phyloP scores from a whole-genome alignment of 2,797 vertebrate species.

The Tinamus major region DNA sequence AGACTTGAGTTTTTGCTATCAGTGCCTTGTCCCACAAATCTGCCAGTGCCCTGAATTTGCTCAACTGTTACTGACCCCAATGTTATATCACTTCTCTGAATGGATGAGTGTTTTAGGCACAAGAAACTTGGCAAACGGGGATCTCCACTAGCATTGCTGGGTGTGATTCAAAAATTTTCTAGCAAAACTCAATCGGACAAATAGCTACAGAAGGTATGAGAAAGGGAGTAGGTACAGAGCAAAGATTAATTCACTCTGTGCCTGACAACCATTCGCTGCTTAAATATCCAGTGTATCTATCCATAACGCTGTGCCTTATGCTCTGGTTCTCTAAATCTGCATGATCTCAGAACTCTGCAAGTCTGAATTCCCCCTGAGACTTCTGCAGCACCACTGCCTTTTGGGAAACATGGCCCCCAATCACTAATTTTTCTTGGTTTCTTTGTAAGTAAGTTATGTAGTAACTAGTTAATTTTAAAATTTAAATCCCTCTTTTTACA shows the following conservation, averaged over 20 bases:
- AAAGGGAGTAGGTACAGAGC: background rate
- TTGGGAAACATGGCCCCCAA: accelerated
- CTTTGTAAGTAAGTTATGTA: background rate
- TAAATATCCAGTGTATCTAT: background rate
- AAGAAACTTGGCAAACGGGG: background rate
- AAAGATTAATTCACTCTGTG: background rate
- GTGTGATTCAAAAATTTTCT: background rate
- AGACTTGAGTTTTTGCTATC: background rate
- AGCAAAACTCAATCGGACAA: background rate
- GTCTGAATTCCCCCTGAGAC: background rate
- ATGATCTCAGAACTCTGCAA: background rate
- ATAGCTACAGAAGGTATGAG: background rate
- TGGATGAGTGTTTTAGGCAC: background rate
- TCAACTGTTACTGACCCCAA: background rate
- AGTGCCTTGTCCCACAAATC: background rate
- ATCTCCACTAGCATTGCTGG: background rate
- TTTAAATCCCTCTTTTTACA: background rate
- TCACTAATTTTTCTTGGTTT: background rate
- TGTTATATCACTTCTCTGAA: background rate
- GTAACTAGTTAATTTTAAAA: background rate
- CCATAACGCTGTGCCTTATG: background rate
- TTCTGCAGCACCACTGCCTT: background rate
- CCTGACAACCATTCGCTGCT: background rate
- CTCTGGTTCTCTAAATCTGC: background rate
- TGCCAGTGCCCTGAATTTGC: background rate